Percentiles rank a stretch among this genome's conserved stretches.
These are phyloP conservation scores for Eledone cirrhosa DNA, from an alignment of 2,888 invertebrate genomes.

Conservation along the genomic window DNA sequence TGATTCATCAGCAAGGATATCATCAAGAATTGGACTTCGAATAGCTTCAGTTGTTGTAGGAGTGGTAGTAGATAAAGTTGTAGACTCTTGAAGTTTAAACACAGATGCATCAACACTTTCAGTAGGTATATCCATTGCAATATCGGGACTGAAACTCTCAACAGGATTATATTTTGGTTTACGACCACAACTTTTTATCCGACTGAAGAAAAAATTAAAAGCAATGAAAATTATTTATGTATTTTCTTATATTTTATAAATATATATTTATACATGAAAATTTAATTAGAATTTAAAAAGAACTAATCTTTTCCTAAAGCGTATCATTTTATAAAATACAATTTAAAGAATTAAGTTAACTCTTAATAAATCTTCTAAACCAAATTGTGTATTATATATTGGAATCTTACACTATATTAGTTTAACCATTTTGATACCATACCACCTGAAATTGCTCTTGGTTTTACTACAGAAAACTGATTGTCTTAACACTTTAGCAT, in stretches of 20 bases:
- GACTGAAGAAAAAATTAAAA: neutral
- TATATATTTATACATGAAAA: neutral
- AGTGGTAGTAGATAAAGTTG: neutral
- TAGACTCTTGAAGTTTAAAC: conserved; percentile 23
- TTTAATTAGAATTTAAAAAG: neutral
- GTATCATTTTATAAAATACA: too few relatives aligned
- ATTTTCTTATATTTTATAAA: neutral
- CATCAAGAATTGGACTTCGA: conserved; percentile 11
- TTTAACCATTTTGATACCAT: too few relatives aligned
- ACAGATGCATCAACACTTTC: conserved; percentile 19
- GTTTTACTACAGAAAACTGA: too few relatives aligned
- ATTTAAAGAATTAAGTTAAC: too few relatives aligned
- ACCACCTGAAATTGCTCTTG: too few relatives aligned
- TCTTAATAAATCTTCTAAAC: too few relatives aligned
- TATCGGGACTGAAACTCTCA: conserved; percentile 17
- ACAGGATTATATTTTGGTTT: conserved; percentile 7
- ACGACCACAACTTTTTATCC: neutral
- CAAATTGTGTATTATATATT: too few relatives aligned
- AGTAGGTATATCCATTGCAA: conserved; percentile 19
- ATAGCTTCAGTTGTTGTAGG: conserved; percentile 15
- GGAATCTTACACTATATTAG: too few relatives aligned
- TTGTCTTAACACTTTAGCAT: too few relatives aligned
- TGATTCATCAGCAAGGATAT: conserved; percentile 25
- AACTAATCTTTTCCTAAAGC: neutral
- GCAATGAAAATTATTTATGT: neutral